Conservation (phyloP, 2,113 vertebrate species). For the Empidonax alnorum region DNA sequence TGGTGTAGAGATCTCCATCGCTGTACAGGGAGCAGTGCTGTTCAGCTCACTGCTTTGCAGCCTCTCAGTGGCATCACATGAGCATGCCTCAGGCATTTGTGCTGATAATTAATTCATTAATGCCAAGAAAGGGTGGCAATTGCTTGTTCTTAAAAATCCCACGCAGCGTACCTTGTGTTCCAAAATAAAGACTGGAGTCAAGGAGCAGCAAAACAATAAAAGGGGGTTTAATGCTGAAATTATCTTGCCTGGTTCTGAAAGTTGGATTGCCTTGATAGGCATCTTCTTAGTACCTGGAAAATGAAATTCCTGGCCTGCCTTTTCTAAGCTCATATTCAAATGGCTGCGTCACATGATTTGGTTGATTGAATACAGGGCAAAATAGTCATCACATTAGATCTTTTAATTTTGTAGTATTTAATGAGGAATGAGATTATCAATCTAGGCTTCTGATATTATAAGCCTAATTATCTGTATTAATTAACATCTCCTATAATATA, state of each 20-base stretch:
- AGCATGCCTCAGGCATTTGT: conserved; percentile 58
- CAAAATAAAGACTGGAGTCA: background rate
- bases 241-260: conserved; percentile 14
- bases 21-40: background rate
- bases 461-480: conserved; percentile 48
- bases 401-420: conserved; percentile 51
- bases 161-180: background rate
- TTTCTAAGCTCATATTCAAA: background rate
- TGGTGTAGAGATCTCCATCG: background rate
- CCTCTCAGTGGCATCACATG: conserved; percentile 31
- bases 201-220: conserved; percentile 63
- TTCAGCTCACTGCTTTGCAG: conserved; percentile 38
- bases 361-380: conserved; percentile 3
- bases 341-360: background rate
- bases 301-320: background rate
- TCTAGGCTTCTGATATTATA: conserved; percentile 21
- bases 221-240: conserved; percentile 56
- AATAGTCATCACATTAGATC: conserved; percentile 5
- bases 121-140: conserved; percentile 29
- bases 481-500: conserved; percentile 29
- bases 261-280: background rate
- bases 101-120: conserved; percentile 44
- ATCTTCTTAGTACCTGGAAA: background rate
- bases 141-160: conserved; percentile 68
- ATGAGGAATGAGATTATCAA: conserved; percentile 48